Base-by-base conservation (phyloP, 2,888 invertebrate species). In the Cephus spinipes region DNA sequence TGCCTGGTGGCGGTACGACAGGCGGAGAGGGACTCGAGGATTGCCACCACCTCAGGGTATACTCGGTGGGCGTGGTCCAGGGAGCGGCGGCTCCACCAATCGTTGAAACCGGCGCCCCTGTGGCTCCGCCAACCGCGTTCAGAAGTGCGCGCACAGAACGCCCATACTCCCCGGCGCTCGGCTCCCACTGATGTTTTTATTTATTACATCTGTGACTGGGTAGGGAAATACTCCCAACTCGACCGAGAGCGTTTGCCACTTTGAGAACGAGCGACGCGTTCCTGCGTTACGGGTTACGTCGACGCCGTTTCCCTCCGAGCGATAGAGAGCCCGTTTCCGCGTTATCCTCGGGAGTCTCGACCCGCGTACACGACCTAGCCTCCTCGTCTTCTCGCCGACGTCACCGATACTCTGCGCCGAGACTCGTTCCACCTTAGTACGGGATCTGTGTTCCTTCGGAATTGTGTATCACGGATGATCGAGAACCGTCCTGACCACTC, bases 201-300 rank as follows among this genome's bases (percentile, higher is more conserved):
- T 91, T 91, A 91, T 91, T 91, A 90, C 91, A 91, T 91, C 91
- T 91, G 91, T 91, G 91, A 91, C 91, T 91, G 91, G 91, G 90
- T 90, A 90, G 89, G 91, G 91, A 91, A 91, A 91, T 91, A 91
- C 91, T 89, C 90, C 88, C 88, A 89, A 88, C 90, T 90, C 88
- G 88, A 89, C 89, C 87, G 88, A 90, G 90, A 89, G 86, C 89
- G 90, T 86, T 89, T 89, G 90, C 89, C 88, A 90, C 90, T 90
- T 89, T 88, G 89, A 89, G 89, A 89, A 89, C 87, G 88, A 89
- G 87, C 89, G 88, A 89, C 89, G 88, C 89, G 89, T 89, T 86
- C 87, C 87, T 88, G 87, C 88, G 89, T 87, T 82, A 83, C 79
- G 81, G 79, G 77, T 79, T 84, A 87, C 85, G 86, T 85, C 91